phyloP scores from a whole-genome alignment of 2,797 vertebrate genomes.

The Tauraco hartlaubi region DNA sequence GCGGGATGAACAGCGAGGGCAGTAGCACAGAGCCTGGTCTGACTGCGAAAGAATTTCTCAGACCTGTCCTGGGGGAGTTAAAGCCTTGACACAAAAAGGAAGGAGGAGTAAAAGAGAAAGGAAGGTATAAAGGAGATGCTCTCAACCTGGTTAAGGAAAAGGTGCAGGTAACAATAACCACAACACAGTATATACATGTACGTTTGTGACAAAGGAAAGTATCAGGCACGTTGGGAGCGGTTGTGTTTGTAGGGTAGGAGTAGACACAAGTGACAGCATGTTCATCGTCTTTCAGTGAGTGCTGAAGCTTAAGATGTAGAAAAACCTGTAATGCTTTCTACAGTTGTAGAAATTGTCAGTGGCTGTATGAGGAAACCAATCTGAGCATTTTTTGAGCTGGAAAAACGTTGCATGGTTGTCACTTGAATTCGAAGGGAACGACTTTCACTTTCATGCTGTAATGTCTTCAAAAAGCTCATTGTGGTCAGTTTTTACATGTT shows the following conservation, averaged over 20 bases:
- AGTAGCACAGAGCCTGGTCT: neutral
- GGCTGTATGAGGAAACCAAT: neutral
- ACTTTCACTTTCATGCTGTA: neutral
- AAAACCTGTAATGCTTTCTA: neutral
- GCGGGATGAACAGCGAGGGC: neutral
- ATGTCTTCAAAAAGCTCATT: neutral
- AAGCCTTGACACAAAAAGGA: neutral
- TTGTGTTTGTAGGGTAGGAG: neutral
- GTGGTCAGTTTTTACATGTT: neutral
- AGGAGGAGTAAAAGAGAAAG: neutral
- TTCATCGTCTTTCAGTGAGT: neutral
- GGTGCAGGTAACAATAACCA: neutral
- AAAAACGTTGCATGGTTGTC: neutral
- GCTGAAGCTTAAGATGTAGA: neutral
- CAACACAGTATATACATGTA: neutral
- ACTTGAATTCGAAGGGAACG: neutral
- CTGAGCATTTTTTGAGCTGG: neutral
- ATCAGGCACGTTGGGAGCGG: neutral
- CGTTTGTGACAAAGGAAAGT: neutral
- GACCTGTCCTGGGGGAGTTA: neutral
- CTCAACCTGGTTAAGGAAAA: neutral
- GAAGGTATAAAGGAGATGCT: neutral
- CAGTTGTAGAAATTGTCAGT: neutral
- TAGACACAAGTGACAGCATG: neutral
- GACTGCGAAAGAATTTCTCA: neutral